phyloP scores from a whole-genome alignment of 2,888 invertebrate genomes.

The Bugulina stolonifera region DNA sequence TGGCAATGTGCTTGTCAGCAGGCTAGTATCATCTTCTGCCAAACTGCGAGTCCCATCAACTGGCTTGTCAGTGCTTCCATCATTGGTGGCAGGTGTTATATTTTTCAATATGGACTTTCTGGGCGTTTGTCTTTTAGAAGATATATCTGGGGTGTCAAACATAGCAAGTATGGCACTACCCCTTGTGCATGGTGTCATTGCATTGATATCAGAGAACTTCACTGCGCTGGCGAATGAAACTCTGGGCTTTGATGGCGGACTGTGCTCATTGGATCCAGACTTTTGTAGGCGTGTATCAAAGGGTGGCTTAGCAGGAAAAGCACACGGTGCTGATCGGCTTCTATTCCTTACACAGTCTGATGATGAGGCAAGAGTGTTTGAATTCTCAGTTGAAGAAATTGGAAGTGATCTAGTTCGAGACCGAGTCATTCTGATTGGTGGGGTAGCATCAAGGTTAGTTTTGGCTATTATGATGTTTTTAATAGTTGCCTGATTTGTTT shows the following conservation, averaged over 20 bases:
- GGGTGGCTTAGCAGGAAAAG: neutral
- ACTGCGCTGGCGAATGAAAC: conserved; percentile 10
- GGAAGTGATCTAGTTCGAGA: neutral
- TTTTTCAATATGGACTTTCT: neutral
- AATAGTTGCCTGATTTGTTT: too few relatives aligned
- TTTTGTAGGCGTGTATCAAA: too few relatives aligned
- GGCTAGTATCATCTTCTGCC: too few relatives aligned
- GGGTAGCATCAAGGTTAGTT: neutral
- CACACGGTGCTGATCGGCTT: neutral
- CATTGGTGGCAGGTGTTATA: too few relatives aligned
- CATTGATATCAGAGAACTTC: neutral
- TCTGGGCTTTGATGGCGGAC: neutral
- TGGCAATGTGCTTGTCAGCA: too few relatives aligned
- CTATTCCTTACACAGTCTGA: neutral
- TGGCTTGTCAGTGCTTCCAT: too few relatives aligned
- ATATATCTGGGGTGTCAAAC: conserved; percentile 3
- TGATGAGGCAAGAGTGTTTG: neutral
- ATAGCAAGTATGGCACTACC: neutral
- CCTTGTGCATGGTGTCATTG: conserved; percentile 7
- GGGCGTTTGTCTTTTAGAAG: neutral
- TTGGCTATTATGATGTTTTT: too few relatives aligned
- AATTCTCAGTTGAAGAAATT: neutral
- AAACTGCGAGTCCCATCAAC: too few relatives aligned
- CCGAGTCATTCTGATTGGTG: neutral
- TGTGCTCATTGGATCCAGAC: neutral